Percentiles rank a stretch among this genome's conserved stretches.
Conservation (phyloP, 2,797 vertebrate genomes). For the Eulemur mongoz region DNA sequence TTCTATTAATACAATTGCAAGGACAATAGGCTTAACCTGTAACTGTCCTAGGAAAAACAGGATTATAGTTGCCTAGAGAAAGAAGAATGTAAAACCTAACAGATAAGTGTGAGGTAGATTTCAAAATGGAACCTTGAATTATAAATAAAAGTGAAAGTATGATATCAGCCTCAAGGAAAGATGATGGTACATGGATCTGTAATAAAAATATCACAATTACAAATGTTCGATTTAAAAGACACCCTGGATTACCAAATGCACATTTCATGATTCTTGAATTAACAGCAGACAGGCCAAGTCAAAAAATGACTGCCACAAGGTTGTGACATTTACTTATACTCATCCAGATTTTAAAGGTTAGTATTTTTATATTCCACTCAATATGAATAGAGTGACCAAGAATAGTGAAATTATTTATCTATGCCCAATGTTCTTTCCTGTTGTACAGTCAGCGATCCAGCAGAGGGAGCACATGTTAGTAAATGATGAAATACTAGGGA, state of each 20-base stretch:
- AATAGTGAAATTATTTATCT: not conserved
- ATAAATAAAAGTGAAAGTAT: not conserved
- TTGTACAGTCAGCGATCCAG: slow-evolving; percentile 27
- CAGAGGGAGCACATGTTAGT: slow-evolving; percentile 55
- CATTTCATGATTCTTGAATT: not conserved
- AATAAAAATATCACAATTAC: not conserved
- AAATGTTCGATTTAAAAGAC: not conserved
- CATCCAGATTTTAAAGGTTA: slow-evolving; percentile 5
- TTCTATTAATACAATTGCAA: not conserved
- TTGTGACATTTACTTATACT: not conserved
- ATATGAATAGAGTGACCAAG: not conserved
- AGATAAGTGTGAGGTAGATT: not conserved
- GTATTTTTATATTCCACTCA: not conserved
- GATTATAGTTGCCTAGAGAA: not conserved
- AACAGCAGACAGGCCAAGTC: not conserved
- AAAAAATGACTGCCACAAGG: not conserved
- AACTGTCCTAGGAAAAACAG: not conserved
- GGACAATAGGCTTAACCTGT: not conserved
- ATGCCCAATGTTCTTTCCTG: not conserved
- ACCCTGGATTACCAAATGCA: not conserved
- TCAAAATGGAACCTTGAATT: not conserved
- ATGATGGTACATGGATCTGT: not conserved
- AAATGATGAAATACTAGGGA: not conserved
- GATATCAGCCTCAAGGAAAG: not conserved
- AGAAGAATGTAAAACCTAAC: not conserved